A percentile compares a stretch with the other conserved stretches of the same genome.
Conservation (phyloP, 2,888 invertebrate species). For the Agapostemon virescens region DNA sequence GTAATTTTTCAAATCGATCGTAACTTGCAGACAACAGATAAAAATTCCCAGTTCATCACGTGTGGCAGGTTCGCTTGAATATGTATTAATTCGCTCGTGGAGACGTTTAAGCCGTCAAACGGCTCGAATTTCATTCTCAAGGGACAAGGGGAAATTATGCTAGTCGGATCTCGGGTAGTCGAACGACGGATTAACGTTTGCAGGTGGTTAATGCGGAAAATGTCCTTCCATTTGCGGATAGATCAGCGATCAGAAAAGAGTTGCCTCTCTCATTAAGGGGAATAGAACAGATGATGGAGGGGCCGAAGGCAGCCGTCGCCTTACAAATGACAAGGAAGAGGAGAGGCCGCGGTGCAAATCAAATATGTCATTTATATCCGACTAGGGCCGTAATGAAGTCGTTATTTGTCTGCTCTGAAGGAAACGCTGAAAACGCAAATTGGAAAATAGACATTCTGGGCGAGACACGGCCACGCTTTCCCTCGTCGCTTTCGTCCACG, state of each 20-base stretch:
- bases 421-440: slow-evolving; percentile 75
- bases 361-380: slow-evolving; percentile 77
- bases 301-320: slow-evolving; percentile 36
- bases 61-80: not conserved
- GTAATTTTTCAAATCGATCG: not conserved
- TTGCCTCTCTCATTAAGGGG: slow-evolving; percentile 60
- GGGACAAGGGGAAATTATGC: slow-evolving; percentile 30
- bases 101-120: slow-evolving; percentile 27
- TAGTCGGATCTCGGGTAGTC: slow-evolving; percentile 15
- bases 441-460: slow-evolving; percentile 64
- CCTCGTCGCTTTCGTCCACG: slow-evolving; percentile 25
- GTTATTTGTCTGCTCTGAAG: slow-evolving; percentile 70
- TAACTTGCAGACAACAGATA: not conserved
- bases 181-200: slow-evolving; percentile 56
- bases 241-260: slow-evolving; percentile 61
- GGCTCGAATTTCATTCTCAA: not conserved
- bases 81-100: slow-evolving; percentile 19
- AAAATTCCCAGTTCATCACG: not conserved
- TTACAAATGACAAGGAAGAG: slow-evolving; percentile 46
- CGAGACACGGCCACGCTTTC: slow-evolving; percentile 33
- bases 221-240: slow-evolving; percentile 53
- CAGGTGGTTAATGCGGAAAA: slow-evolving; percentile 52
- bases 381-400: slow-evolving; percentile 75
- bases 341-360: slow-evolving; percentile 65
- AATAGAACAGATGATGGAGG: slow-evolving; percentile 22